Evolutionary conservation across 2,113 vertebrate genomes (phyloP).

Genomic region (Neodon shergylaensis): DNA sequence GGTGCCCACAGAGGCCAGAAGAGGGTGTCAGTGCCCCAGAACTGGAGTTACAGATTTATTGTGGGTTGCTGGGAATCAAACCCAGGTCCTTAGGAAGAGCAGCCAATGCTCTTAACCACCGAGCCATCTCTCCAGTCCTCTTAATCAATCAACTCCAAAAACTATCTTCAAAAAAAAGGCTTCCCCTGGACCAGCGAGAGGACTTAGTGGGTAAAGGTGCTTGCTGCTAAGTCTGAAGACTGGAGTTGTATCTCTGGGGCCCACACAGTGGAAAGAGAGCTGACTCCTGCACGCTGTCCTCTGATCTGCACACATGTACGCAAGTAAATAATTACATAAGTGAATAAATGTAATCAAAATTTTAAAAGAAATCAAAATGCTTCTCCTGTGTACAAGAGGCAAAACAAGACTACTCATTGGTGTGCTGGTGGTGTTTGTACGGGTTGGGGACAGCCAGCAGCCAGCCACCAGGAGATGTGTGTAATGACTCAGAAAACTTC

Average conservation of each 20-base stretch:
- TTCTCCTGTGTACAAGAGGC: neutral
- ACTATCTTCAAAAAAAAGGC: neutral
- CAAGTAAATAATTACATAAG: neutral
- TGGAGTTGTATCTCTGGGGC: neutral
- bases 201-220: neutral
- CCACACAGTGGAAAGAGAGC: neutral
- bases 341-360: neutral
- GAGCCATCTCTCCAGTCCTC: neutral
- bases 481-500: neutral
- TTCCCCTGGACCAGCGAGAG: neutral
- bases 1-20: neutral
- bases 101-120: neutral
- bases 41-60: neutral
- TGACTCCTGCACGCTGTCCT: neutral
- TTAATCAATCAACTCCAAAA: neutral
- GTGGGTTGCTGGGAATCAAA: neutral
- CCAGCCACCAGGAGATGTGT: neutral
- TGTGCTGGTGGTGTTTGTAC: neutral
- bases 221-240: neutral
- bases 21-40: neutral
- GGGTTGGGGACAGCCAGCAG: neutral
- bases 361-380: neutral
- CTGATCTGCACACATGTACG: neutral
- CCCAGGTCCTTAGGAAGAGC: neutral
- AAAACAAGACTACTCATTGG: neutral